Conservation (phyloP, 2,888 invertebrate species). For the Diarsia dahlii region DNA sequence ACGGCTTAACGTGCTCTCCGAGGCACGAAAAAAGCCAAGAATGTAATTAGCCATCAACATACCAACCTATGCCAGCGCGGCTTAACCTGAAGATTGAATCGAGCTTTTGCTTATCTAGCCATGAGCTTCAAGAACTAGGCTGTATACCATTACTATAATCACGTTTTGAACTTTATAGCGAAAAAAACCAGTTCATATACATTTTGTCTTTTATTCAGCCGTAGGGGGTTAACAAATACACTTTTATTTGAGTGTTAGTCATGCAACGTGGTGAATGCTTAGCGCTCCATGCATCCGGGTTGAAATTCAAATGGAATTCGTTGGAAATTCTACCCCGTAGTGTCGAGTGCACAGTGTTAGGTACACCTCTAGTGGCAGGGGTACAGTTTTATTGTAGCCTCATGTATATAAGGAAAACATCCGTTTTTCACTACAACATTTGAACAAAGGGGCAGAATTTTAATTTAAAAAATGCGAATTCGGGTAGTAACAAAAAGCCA, state of each 20-base stretch:
- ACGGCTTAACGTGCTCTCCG: too few species aligned
- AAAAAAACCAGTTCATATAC: conserved; percentile 10
- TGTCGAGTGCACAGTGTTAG: conserved; percentile 46
- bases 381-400: conserved; percentile 33
- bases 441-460: neutral
- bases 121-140: too few species aligned
- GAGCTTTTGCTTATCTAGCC: too few species aligned
- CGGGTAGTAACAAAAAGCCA: too few species aligned
- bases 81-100: too few species aligned
- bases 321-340: conserved; percentile 48
- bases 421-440: neutral
- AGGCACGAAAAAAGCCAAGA: too few species aligned
- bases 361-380: conserved; percentile 10
- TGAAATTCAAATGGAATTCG: conserved; percentile 65
- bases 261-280: conserved; percentile 53
- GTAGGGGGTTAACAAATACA: conserved; percentile 52
- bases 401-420: neutral
- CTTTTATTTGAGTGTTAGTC: conserved; percentile 59
- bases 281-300: conserved; percentile 33
- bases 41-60: too few species aligned
- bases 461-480: neutral
- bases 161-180: neutral
- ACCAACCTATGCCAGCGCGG: too few species aligned
- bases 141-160: neutral
- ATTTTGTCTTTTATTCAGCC: conserved; percentile 23